These are phyloP conservation scores for Bolinopsis microptera DNA, from an alignment of 37 sponge, comb jelly and placozoan genomes.

Conservation along the genomic window DNA sequence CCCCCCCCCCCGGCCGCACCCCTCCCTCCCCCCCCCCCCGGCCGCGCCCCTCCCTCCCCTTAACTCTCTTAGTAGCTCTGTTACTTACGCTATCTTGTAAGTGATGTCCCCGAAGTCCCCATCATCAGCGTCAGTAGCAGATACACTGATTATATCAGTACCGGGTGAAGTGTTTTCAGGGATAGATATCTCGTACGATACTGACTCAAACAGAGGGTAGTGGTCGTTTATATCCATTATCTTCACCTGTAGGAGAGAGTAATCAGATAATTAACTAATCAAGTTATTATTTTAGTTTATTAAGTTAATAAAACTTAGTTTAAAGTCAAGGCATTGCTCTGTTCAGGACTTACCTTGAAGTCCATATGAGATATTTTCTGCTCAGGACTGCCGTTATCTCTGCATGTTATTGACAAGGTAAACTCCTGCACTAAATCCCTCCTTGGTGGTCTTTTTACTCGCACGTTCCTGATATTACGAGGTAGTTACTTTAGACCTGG, in stretches of 20 bases:
- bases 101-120: conserved; percentile 44
- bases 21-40: too few species aligned
- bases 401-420: conserved; percentile 34
- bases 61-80: too few species aligned
- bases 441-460: not conserved
- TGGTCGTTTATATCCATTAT: conserved; percentile 53
- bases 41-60: too few species aligned
- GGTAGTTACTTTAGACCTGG: too few species aligned
- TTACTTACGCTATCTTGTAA: conserved; percentile 47
- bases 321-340: not conserved
- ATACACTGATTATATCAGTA: conserved; percentile 20
- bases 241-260: not conserved
- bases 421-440: conserved; percentile 13
- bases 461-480: conserved; percentile 27
- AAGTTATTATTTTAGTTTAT: not conserved
- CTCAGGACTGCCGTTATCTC: not conserved
- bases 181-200: not conserved
- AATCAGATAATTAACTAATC: too few species aligned
- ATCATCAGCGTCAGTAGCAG: conserved; percentile 46
- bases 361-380: conserved; percentile 34
- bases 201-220: not conserved
- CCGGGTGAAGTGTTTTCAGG: conserved; percentile 32
- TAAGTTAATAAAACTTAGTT: not conserved
- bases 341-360: not conserved
- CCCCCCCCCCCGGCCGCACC: not conserved